These are phyloP conservation scores for Vanessa tameamea DNA, from an alignment of 1,140 invertebrate species.

Conservation along the genomic window DNA sequence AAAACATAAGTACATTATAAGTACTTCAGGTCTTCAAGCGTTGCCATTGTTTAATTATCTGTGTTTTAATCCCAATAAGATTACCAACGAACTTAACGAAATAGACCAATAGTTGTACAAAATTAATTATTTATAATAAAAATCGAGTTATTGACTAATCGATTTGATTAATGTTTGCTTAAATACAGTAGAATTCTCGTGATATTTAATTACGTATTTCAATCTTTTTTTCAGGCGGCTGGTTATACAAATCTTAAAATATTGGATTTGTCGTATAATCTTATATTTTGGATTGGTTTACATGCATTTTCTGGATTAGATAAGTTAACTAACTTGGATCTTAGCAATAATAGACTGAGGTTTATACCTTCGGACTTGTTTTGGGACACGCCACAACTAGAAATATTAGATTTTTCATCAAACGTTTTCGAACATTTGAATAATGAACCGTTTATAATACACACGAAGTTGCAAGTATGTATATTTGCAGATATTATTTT, in stretches of 20 bases:
- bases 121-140: too few species aligned
- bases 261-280: slow-evolving; percentile 72
- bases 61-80: too few species aligned
- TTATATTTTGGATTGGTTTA: slow-evolving; percentile 77
- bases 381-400: slow-evolving; percentile 67
- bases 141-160: too few species aligned
- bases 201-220: not conserved
- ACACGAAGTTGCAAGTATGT: slow-evolving; percentile 65
- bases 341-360: slow-evolving; percentile 70
- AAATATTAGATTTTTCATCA: slow-evolving; percentile 68
- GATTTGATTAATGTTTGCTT: not conserved
- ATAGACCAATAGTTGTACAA: too few species aligned
- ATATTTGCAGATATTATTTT: not conserved
- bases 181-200: not conserved
- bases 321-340: slow-evolving; percentile 61
- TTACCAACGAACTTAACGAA: too few species aligned
- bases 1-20: too few species aligned
- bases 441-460: slow-evolving; percentile 74
- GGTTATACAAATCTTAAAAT: slow-evolving; percentile 64
- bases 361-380: slow-evolving; percentile 69
- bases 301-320: slow-evolving; percentile 73
- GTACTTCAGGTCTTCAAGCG: too few species aligned
- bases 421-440: slow-evolving; percentile 73
- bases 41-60: too few species aligned
- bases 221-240: slow-evolving; percentile 57